Evolutionary conservation across 2,888 invertebrate genomes (phyloP), one percentile per base, ranked within the genome.

Genomic region (Lasioglossum leucozonium): DNA sequence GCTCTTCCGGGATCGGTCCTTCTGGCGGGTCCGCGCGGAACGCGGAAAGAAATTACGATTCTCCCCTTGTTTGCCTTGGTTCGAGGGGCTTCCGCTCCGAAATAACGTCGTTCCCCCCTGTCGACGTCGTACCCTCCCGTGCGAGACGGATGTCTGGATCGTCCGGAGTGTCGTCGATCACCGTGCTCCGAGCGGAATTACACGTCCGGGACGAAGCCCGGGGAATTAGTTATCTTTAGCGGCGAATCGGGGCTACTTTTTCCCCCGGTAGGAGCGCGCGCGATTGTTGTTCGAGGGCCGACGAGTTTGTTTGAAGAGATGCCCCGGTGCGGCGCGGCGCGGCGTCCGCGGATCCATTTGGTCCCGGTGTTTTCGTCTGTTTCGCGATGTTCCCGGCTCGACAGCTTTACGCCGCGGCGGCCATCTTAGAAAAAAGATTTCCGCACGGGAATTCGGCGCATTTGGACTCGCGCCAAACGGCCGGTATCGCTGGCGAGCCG

Each of bases 1-100:
- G 22, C 51, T 51, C 18, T 65, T 67, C 26, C 81, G 3, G 72
- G 26, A 75, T 30, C 47, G 16, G 76, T 34, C 77, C 34, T 74
- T 13, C 55, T 5, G 2, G 16, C 47, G 42, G n/a, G 42, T 69
- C 34, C 13, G n/a, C 42, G 6, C 34, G n/a, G 65, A 78, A 80
- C 84, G 77, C 58, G 81, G 82, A 84, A 88, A 89, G 90, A 89
- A 90, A 89, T 89, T 89, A 89, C 89, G 84, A 84, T 76, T 79
- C 88, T 80, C 81, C 89, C 86, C 91, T 90, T 90, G 90, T 91
- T 90, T 90, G 86, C 90, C 74, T 85, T 83, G 74, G 71, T 77
- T 80, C 65, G 73, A 80, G 77, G 84, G 85, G 79, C 55, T 78
- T 80, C 88, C 44, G 78, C 84, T 74, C 75, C 90, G 85, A 84